Evolutionary conservation across 2,797 vertebrate species (phyloP).

Genomic region (Neosilurus hyrtlii): DNA sequence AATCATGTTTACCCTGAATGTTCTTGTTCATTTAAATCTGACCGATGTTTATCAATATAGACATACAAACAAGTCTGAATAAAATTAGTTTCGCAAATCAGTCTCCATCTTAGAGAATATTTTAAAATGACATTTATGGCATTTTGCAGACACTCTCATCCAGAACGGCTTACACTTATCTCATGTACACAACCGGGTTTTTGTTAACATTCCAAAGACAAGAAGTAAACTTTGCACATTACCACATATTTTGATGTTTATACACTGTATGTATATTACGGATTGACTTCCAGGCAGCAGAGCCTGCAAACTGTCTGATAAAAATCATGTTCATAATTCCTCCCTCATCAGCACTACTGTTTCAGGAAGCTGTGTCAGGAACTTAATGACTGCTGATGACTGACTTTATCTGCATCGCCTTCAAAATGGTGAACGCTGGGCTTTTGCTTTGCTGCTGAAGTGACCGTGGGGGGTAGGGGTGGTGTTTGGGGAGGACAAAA

Average conservation of each 20-base stretch:
- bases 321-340: background rate
- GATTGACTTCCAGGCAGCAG: background rate
- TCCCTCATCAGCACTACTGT: background rate
- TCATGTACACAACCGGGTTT: background rate
- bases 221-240: conserved; percentile 1
- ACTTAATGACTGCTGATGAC: background rate
- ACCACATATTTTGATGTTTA: background rate
- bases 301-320: conserved; percentile 15
- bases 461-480: too few relatives aligned
- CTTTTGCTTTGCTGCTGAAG: background rate
- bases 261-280: background rate
- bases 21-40: background rate
- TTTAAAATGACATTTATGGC: background rate
- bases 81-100: background rate
- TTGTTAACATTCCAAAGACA: background rate
- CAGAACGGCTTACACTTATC: background rate
- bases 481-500: too few relatives aligned
- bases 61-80: background rate
- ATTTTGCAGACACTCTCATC: background rate
- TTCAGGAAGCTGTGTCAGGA: conserved; percentile 13
- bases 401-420: background rate
- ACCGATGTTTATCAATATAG: background rate
- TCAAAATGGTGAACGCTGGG: background rate
- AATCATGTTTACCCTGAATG: background rate
- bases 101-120: background rate